Percentiles rank a stretch among this genome's conserved stretches.
Evolutionary conservation across 2,113 vertebrate genomes (phyloP).

Genomic region (Opisthocomus hoazin): DNA sequence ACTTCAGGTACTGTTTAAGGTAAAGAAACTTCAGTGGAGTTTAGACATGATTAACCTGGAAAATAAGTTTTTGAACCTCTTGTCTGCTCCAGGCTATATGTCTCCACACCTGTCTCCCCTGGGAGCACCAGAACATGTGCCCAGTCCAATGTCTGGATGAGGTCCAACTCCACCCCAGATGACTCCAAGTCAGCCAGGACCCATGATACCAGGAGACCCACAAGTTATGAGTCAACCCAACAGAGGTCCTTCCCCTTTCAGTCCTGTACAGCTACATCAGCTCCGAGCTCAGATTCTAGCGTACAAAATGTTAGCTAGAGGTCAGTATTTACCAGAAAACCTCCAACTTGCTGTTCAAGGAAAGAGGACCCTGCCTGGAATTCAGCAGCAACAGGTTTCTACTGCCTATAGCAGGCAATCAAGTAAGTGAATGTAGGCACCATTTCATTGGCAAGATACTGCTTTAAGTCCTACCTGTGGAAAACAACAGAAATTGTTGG

Average conservation of each 20-base stretch:
- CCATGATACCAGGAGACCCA: constrained; percentile 83
- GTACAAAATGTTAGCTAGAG: constrained; percentile 90
- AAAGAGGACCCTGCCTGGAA: constrained; percentile 87
- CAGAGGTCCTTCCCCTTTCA: constrained; percentile 86
- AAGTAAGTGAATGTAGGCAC: constrained; percentile 69
- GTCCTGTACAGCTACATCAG: constrained; percentile 89
- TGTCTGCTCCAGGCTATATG: constrained; percentile 80
- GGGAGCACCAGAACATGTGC: constrained; percentile 83
- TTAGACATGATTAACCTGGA: neutral
- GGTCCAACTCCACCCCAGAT: constrained; percentile 89
- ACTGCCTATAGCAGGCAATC: constrained; percentile 77
- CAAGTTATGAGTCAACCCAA: constrained; percentile 81
- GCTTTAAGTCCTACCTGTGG: neutral
- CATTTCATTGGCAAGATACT: neutral
- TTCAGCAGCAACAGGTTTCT: constrained; percentile 77
- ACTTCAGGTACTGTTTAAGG: neutral
- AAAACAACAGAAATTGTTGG: neutral
- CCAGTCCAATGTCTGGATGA: constrained; percentile 86
- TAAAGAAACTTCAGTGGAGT: neutral
- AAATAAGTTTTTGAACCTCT: neutral
- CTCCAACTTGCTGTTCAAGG: constrained; percentile 92
- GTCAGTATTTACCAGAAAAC: constrained; percentile 89
- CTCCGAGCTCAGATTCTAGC: constrained; percentile 92
- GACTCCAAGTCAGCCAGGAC: constrained; percentile 77
- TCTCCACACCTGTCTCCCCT: constrained; percentile 89